Conservation (phyloP, 2,888 invertebrate genomes). For the Fragum fragum region DNA sequence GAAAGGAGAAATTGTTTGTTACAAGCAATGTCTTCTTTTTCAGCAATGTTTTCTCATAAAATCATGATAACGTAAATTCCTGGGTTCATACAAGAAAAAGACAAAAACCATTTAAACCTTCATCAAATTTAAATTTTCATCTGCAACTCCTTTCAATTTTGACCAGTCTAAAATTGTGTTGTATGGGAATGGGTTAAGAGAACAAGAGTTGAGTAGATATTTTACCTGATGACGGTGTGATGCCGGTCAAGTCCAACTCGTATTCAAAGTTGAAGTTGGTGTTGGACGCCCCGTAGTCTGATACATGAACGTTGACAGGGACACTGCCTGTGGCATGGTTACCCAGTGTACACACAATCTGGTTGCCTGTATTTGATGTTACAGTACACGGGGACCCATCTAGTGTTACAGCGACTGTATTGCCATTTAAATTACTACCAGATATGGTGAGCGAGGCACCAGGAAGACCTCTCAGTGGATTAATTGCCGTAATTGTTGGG, state of each 20-base stretch:
- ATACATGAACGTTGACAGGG: conserved; percentile 52
- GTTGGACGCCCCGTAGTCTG: conserved; percentile 56
- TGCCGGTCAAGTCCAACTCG: conserved; percentile 53
- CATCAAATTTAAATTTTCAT: too few relatives aligned
- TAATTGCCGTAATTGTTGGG: conserved; percentile 67
- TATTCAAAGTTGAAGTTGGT: conserved; percentile 66
- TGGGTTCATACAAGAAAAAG: too few relatives aligned
- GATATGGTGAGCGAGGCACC: conserved; percentile 70
- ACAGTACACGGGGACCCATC: conserved; percentile 69
- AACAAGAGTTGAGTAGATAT: too few relatives aligned
- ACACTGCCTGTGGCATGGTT: conserved; percentile 54
- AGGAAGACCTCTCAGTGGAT: conserved; percentile 66
- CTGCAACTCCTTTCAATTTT: too few relatives aligned
- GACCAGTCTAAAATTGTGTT: too few relatives aligned
- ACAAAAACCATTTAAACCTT: too few relatives aligned
- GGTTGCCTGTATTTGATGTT: conserved; percentile 29
- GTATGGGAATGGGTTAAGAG: too few relatives aligned
- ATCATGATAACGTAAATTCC: too few relatives aligned
- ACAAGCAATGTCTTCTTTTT: too few relatives aligned
- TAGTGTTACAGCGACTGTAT: conserved; percentile 41
- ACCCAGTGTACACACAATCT: conserved; percentile 62
- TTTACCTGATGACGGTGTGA: conserved; percentile 69
- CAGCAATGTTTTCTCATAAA: too few relatives aligned
- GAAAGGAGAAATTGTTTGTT: too few relatives aligned
- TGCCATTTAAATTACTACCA: conserved; percentile 66